Percentiles rank a stretch among this genome's conserved stretches.
Evolutionary conservation across 92 coral and sea anemone genomes (phyloP).

Genomic region (Meandrina meandrites): DNA sequence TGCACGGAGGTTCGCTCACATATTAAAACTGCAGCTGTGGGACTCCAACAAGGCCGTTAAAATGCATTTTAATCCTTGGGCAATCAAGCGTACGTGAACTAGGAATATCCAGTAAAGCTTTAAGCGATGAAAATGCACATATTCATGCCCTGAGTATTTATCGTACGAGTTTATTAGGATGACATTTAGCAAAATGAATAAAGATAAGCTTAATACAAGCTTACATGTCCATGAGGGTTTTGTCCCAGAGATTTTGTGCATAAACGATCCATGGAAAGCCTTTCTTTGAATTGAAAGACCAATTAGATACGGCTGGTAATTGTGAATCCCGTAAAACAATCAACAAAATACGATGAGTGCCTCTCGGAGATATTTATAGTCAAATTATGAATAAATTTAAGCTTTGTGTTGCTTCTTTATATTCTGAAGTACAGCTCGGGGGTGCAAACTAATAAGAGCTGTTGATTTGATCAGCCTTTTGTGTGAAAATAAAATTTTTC

Average conservation of each 20-base stretch:
- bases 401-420: background rate
- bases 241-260: too few species aligned
- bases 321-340: background rate
- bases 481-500: background rate
- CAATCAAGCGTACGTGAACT: background rate
- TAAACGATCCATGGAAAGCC: background rate
- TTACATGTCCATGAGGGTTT: too few species aligned
- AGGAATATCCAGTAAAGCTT: background rate
- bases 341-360: background rate
- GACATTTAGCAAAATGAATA: too few species aligned
- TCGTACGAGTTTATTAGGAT: background rate
- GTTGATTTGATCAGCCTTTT: background rate
- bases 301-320: background rate
- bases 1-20: background rate
- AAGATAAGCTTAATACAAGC: background rate
- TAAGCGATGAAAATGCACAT: background rate
- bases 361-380: background rate
- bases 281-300: background rate
- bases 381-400: background rate
- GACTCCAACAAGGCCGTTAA: background rate
- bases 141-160: background rate
- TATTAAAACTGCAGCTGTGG: too few species aligned
- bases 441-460: background rate
- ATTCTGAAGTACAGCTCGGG: background rate
- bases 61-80: slow-evolving; percentile 10